These are phyloP conservation scores for Ceratina japonica DNA, from an alignment of 1,140 invertebrate species.

Conservation along the genomic window DNA sequence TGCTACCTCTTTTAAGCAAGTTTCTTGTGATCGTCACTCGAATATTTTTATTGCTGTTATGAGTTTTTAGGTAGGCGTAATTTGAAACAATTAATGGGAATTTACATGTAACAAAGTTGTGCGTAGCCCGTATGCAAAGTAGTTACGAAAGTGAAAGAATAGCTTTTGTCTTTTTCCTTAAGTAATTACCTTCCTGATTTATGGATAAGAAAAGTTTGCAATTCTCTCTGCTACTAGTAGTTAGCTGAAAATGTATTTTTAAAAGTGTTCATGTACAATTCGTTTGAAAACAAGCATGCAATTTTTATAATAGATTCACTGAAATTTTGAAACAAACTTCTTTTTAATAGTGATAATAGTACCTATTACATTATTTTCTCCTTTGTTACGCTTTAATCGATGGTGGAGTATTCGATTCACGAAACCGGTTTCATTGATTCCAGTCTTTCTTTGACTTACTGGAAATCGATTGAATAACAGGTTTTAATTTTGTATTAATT, in stretches of 20 bases:
- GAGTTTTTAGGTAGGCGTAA: neutral
- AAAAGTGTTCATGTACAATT: neutral
- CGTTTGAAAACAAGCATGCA: neutral
- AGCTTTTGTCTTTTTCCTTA: neutral
- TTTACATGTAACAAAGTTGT: constrained; percentile 25
- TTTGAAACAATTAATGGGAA: neutral
- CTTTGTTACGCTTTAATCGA: constrained; percentile 1
- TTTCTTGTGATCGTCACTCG: too few species aligned
- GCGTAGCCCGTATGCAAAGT: neutral
- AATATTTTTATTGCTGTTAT: neutral
- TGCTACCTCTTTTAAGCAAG: neutral
- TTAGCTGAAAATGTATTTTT: too few species aligned
- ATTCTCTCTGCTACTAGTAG: neutral
- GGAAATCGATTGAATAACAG: constrained; percentile 19
- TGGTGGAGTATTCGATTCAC: constrained; percentile 11
- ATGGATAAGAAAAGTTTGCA: neutral
- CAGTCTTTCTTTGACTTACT: constrained; percentile 23
- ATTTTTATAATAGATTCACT: too few species aligned
- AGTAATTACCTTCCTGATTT: neutral
- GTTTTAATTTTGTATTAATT: constrained; percentile 19
- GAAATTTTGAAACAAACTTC: too few species aligned
- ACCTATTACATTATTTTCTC: neutral
- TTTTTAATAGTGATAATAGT: neutral
- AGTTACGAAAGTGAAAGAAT: neutral
- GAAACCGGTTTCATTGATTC: constrained; percentile 33